A percentile compares a stretch with the other conserved stretches of the same genome.
Evolutionary conservation across 2,797 vertebrate genomes (phyloP).

Genomic region (Lophotriccus pileatus): DNA sequence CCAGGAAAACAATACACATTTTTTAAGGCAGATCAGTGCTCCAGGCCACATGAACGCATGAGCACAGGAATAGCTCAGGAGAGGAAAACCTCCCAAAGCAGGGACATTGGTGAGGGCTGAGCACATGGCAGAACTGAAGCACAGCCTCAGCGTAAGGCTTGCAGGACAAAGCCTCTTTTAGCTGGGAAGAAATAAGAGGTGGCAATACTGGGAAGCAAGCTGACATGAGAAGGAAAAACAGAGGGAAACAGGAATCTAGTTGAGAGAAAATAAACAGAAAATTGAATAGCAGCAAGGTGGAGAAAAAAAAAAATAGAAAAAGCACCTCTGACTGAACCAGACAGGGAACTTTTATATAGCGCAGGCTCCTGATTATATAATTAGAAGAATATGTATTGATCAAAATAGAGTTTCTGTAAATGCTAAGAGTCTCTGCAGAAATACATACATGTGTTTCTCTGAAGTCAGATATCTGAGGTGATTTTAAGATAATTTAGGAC

Average conservation of each 20-base stretch:
- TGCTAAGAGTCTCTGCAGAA: neutral
- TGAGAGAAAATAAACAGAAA: neutral
- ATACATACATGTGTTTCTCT: neutral
- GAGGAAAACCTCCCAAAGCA: neutral
- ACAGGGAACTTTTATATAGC: neutral
- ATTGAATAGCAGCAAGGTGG: neutral
- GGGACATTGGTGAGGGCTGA: neutral
- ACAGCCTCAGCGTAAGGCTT: neutral
- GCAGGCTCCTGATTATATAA: neutral
- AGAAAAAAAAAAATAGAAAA: neutral
- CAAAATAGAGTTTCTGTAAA: neutral
- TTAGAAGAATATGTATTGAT: neutral
- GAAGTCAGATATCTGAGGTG: neutral
- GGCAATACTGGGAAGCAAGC: neutral
- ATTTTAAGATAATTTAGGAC: neutral
- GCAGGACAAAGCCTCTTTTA: neutral
- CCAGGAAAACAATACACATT: neutral
- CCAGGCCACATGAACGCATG: neutral
- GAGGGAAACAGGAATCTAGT: neutral
- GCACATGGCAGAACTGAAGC: neutral
- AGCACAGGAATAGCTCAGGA: neutral
- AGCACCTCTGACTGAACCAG: neutral
- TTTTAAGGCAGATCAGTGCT: neutral
- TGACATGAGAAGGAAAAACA: rapidly evolving
- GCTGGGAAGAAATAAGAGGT: neutral